Evolutionary conservation across 2,113 vertebrate genomes (phyloP).

Genomic region (Nerophis lumbriciformis): DNA sequence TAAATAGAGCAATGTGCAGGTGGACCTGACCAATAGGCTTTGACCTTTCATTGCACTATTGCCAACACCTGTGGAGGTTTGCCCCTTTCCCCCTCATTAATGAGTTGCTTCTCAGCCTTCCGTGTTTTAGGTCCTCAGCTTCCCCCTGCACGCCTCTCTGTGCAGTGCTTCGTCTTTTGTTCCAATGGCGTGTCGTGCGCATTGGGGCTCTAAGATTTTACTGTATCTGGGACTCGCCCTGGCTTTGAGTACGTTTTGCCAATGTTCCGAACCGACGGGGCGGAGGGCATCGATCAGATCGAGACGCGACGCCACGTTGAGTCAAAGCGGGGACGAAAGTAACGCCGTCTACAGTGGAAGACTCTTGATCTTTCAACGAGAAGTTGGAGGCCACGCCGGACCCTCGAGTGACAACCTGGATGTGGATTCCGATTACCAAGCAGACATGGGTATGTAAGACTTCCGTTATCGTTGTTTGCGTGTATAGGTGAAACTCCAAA

Average conservation of each 20-base stretch:
- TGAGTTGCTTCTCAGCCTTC: neutral
- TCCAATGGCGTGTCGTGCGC: constrained; percentile 47
- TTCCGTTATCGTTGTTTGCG: neutral
- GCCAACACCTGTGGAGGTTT: constrained; percentile 29
- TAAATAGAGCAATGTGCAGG: no score
- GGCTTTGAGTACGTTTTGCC: constrained; percentile 30
- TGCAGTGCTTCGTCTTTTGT: constrained; percentile 13
- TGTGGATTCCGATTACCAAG: constrained; percentile 50
- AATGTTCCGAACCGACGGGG: constrained; percentile 11
- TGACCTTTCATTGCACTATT: constrained; percentile 16
- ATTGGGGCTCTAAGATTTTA: neutral
- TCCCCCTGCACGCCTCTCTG: constrained; percentile 17
- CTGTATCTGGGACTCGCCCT: constrained; percentile 37
- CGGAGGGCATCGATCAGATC: constrained; percentile 13
- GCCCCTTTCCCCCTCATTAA: constrained; percentile 10
- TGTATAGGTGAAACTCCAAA: neutral
- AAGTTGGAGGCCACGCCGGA: neutral
- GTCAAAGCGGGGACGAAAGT: neutral
- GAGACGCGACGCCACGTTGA: neutral
- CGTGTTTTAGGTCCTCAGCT: neutral
- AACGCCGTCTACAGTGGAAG: neutral
- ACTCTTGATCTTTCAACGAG: neutral
- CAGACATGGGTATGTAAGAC: constrained; percentile 54
- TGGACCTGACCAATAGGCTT: neutral
- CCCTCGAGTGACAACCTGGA: neutral